Percentiles rank a stretch among this genome's conserved stretches.
phyloP scores from a whole-genome alignment of 2,797 vertebrate genomes.

The Lithobates pipiens region DNA sequence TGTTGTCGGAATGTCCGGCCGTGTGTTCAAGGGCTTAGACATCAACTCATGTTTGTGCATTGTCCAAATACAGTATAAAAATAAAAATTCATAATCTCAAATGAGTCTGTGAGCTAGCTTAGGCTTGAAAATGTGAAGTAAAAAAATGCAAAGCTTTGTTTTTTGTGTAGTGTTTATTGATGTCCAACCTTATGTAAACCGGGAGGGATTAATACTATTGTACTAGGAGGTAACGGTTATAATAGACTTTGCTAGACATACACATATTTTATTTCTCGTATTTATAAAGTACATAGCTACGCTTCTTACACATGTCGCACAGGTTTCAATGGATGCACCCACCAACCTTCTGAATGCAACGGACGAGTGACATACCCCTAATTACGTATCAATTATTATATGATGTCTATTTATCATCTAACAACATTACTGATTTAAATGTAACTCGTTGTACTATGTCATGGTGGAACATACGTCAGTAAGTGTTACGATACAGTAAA shows the following conservation, averaged over 20 bases:
- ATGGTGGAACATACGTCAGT: not conserved
- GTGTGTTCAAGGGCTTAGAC: too few relatives aligned
- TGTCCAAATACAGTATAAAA: too few relatives aligned
- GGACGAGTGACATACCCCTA: conserved; percentile 48
- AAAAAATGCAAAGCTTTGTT: not conserved
- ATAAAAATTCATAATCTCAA: too few relatives aligned
- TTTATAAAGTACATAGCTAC: conserved; percentile 41
- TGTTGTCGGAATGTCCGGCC: too few relatives aligned
- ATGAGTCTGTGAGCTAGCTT: too few relatives aligned
- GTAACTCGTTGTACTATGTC: not conserved
- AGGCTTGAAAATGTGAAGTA: not conserved
- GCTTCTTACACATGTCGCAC: conserved; percentile 30
- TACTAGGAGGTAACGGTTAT: not conserved
- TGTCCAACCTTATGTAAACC: not conserved
- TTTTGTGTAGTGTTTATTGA: not conserved
- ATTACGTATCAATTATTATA: conserved; percentile 54
- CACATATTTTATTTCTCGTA: conserved; percentile 1
- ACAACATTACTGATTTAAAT: not conserved
- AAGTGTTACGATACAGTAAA: not conserved
- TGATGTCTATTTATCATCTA: not conserved
- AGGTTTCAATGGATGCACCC: conserved; percentile 49
- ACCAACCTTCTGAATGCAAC: conserved; percentile 72
- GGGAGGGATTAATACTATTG: not conserved
- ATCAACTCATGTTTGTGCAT: too few relatives aligned
- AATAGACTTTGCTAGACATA: conserved; percentile 9